Conservation (phyloP, 92 coral and sea anemone species). For the Phymanthus crucifer region DNA sequence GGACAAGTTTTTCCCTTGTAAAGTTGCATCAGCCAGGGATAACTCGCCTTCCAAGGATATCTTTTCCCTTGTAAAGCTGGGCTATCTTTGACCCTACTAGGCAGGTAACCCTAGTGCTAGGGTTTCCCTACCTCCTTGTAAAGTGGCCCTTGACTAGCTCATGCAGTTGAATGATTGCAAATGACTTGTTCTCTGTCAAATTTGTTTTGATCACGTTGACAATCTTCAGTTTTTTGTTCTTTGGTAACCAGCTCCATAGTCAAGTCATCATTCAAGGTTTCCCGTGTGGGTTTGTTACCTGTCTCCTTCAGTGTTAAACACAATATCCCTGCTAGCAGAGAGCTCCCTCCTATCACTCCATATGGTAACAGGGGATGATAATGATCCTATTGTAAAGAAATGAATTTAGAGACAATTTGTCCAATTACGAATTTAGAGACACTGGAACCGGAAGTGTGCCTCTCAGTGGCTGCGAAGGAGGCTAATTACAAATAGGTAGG, state of each 20-base stretch:
- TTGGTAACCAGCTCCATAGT: neutral
- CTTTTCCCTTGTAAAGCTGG: too few relatives aligned
- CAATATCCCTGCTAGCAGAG: constrained; percentile 15
- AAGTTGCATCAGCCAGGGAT: too few relatives aligned
- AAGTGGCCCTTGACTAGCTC: neutral
- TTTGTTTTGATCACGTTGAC: neutral
- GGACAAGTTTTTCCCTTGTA: too few relatives aligned
- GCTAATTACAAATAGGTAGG: too few relatives aligned
- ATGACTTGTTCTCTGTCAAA: neutral
- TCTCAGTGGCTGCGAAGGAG: too few relatives aligned
- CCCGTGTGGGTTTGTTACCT: constrained; percentile 23
- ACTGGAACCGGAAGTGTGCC: too few relatives aligned
- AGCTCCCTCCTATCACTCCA: constrained; percentile 11
- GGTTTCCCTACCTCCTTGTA: too few relatives aligned
- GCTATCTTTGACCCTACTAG: too few relatives aligned
- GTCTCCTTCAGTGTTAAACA: constrained; percentile 38
- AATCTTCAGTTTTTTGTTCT: constrained; percentile 5
- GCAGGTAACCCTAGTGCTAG: too few relatives aligned
- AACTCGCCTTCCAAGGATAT: too few relatives aligned
- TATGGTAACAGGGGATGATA: constrained; percentile 17
- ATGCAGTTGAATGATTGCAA: neutral
- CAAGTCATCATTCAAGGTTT: constrained; percentile 22
- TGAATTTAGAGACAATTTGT: neutral
- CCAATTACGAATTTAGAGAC: too few relatives aligned
- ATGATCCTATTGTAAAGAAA: constrained; percentile 5